Evolutionary conservation across 2,888 invertebrate species (phyloP).

Genomic region (Merodon equestris): DNA sequence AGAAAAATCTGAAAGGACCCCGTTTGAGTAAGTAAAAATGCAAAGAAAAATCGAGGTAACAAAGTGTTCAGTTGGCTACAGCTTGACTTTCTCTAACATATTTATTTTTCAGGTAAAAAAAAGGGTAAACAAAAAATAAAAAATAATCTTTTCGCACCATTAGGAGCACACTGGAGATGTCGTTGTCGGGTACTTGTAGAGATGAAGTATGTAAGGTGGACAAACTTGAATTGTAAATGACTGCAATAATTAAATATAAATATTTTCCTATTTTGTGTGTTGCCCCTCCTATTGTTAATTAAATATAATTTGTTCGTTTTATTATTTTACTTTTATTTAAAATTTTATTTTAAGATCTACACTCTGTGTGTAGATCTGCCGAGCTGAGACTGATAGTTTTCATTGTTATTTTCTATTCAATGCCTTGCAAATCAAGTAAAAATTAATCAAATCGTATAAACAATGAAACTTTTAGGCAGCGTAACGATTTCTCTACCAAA

Average conservation of each 20-base stretch:
- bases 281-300: slow-evolving; percentile 45
- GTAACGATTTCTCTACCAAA: slow-evolving; percentile 9
- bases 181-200: neutral
- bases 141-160: neutral
- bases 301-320: slow-evolving; percentile 61
- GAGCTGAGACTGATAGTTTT: neutral
- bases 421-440: neutral
- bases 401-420: slow-evolving; percentile 8
- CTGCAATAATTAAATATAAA: slow-evolving; percentile 30
- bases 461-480: slow-evolving; percentile 27
- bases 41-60: slow-evolving; percentile 31
- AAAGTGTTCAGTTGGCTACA: neutral
- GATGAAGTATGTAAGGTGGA: neutral
- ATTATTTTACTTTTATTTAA: slow-evolving; percentile 62
- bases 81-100: slow-evolving; percentile 17
- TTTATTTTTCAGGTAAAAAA: slow-evolving; percentile 48
- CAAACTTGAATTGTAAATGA: slow-evolving; percentile 44
- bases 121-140: neutral
- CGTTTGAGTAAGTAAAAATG: slow-evolving; percentile 9
- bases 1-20: neutral
- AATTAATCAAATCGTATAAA: too few species aligned
- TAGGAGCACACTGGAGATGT: neutral
- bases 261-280: slow-evolving; percentile 44
- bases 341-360: slow-evolving; percentile 53
- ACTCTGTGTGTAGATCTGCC: too few species aligned